These are phyloP conservation scores for Aleiodes alternator DNA, from an alignment of 2,888 invertebrate species.

Conservation along the genomic window DNA sequence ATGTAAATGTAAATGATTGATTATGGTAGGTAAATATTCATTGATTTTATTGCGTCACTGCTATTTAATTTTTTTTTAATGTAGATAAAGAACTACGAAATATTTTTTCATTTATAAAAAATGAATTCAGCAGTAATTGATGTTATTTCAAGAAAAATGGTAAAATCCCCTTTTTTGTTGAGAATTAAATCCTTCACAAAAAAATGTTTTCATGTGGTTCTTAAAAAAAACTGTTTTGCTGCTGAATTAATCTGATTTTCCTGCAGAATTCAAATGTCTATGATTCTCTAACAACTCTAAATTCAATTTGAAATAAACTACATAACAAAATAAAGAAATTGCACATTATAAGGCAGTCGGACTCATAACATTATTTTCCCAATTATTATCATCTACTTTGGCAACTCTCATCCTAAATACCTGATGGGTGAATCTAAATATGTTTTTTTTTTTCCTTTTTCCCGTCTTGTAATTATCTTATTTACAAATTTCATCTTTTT, in stretches of 20 bases:
- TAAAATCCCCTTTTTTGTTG: too few relatives aligned
- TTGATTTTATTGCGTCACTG: conserved; percentile 27
- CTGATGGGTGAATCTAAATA: conserved; percentile 50
- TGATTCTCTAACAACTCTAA: conserved; percentile 28
- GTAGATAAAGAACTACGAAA: too few relatives aligned
- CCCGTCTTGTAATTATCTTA: conserved; percentile 26
- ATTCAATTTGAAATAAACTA: conserved; percentile 26
- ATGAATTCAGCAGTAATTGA: too few relatives aligned
- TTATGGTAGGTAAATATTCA: conserved; percentile 43
- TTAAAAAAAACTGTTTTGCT: too few relatives aligned
- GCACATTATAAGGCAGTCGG: conserved; percentile 58
- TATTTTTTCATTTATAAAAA: not conserved
- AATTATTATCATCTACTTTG: conserved; percentile 58
- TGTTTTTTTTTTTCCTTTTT: conserved; percentile 10
- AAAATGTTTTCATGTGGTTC: not conserved
- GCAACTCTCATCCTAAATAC: conserved; percentile 51
- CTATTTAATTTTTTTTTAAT: conserved; percentile 30
- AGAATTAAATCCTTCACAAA: not conserved
- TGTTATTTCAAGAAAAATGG: too few relatives aligned
- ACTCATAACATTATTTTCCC: conserved; percentile 50
- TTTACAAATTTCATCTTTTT: conserved; percentile 46
- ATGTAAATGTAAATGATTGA: too few relatives aligned
- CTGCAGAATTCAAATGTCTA: not conserved
- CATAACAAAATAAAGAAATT: conserved; percentile 53
- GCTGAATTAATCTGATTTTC: not conserved